A percentile compares a stretch with the other conserved stretches of the same genome.
Evolutionary conservation across 2,888 invertebrate species (phyloP).

Genomic region (Smittia aterrima): DNA sequence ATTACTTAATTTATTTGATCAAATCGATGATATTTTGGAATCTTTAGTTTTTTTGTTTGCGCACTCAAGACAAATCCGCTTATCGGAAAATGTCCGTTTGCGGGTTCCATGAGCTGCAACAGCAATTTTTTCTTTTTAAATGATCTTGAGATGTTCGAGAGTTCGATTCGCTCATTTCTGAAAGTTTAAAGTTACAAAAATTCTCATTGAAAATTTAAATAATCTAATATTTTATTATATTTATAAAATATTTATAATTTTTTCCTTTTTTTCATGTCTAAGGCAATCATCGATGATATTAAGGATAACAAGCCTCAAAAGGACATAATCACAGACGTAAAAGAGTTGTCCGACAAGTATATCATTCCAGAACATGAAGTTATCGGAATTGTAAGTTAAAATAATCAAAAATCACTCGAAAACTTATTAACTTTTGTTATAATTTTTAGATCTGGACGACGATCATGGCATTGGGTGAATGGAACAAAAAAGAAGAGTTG

Average conservation of each 20-base stretch:
- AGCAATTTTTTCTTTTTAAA: neutral
- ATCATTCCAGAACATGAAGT: slow-evolving; percentile 89
- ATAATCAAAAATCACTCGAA: neutral
- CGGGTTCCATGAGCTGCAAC: slow-evolving; percentile 27
- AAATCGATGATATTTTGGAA: neutral
- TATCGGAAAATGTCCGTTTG: neutral
- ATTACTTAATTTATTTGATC: no score
- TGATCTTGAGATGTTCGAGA: neutral
- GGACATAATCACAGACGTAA: slow-evolving; percentile 80
- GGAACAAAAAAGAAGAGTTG: slow-evolving; percentile 98
- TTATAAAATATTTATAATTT: neutral
- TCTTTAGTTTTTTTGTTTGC: neutral
- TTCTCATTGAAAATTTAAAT: neutral
- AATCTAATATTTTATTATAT: neutral
- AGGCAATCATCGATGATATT: slow-evolving; percentile 80
- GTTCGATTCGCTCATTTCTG: neutral
- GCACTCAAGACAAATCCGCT: slow-evolving; percentile 33
- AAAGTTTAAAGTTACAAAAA: slow-evolving; percentile 12
- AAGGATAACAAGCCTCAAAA: slow-evolving; percentile 81
- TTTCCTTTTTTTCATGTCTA: slow-evolving; percentile 45
- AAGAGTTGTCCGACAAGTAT: slow-evolving; percentile 80
- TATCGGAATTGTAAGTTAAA: slow-evolving; percentile 70
- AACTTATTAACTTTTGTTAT: neutral
- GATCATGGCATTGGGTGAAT: slow-evolving; percentile 92
- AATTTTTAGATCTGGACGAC: slow-evolving; percentile 80